These are phyloP conservation scores for Xiphophorus hellerii DNA, from an alignment of 2,113 vertebrate species.

Conservation along the genomic window DNA sequence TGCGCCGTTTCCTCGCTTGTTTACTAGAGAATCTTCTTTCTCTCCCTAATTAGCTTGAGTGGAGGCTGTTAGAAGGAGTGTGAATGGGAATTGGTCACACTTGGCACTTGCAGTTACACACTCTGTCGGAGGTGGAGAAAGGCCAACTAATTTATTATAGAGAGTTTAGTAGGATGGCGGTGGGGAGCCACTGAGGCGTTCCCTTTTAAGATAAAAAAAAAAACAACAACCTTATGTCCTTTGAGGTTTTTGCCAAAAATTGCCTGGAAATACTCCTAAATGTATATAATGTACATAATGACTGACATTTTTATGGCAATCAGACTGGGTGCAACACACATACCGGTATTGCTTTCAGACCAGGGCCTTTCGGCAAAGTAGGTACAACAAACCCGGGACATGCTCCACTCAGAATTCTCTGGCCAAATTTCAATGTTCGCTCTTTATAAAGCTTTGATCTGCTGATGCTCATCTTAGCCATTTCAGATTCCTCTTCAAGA, in stretches of 20 bases:
- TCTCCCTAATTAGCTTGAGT: conserved; percentile 50
- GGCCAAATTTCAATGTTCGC: no score
- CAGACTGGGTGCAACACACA: background rate
- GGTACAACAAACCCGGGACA: background rate
- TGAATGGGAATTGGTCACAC: conserved; percentile 63
- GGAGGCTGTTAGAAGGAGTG: conserved; percentile 34
- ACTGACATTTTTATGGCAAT: background rate
- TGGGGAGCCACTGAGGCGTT: background rate
- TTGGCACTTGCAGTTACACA: conserved; percentile 57
- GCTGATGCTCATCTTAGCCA: background rate
- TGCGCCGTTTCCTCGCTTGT: conserved; percentile 21
- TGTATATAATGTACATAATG: background rate
- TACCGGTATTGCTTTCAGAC: background rate
- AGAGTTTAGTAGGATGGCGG: conserved; percentile 18
- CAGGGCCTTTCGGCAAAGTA: background rate
- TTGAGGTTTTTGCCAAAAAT: background rate
- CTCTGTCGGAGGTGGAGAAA: conserved; percentile 54
- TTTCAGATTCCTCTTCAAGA: no score
- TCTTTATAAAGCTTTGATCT: background rate
- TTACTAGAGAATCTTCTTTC: conserved; percentile 35
- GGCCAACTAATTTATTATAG: conserved; percentile 43
- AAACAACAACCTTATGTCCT: background rate
- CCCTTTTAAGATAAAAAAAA: conserved; percentile 1
- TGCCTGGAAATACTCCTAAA: background rate
- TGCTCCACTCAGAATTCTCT: background rate